Percentiles rank a stretch among this genome's conserved stretches.
phyloP scores from a whole-genome alignment of 1,140 invertebrate species.

The Tenebrio molitor region DNA sequence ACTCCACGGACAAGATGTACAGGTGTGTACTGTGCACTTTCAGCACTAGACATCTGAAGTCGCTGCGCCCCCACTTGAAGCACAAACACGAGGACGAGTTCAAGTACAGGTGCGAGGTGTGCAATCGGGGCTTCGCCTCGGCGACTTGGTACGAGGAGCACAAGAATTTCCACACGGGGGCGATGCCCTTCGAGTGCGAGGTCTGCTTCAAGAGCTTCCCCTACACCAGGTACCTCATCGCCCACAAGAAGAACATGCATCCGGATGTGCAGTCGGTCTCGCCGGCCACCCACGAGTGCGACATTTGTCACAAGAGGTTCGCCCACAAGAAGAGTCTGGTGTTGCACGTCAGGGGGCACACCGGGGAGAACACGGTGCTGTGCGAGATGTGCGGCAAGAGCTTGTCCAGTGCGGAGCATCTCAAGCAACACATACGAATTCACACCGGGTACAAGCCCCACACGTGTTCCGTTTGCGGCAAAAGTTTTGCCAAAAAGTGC shows the following conservation, averaged over 20 bases:
- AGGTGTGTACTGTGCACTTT: constrained; percentile 67
- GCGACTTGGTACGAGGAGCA: constrained; percentile 70
- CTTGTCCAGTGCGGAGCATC: constrained; percentile 76
- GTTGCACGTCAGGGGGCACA: constrained; percentile 73
- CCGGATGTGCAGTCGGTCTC: constrained; percentile 49
- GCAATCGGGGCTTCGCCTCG: constrained; percentile 66
- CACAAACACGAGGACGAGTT: constrained; percentile 61
- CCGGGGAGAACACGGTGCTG: constrained; percentile 69
- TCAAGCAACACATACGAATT: constrained; percentile 79
- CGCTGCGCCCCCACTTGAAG: constrained; percentile 52
- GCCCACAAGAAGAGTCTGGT: constrained; percentile 71
- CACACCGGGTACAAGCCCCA: constrained; percentile 80
- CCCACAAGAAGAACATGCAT: constrained; percentile 66
- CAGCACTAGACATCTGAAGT: constrained; percentile 46
- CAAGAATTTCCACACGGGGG: constrained; percentile 71
- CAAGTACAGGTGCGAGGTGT: constrained; percentile 66
- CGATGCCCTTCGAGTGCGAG: constrained; percentile 73
- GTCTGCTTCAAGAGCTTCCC: constrained; percentile 73
- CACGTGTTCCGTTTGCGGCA: constrained; percentile 70
- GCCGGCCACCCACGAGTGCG: constrained; percentile 64
- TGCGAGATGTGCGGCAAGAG: constrained; percentile 86
- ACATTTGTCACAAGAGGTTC: constrained; percentile 67
- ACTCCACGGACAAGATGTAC: constrained; percentile 68
- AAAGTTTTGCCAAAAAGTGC: constrained; percentile 74
- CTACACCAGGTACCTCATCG: constrained; percentile 66